Evolutionary conservation across 1,140 invertebrate species (phyloP).

Genomic region (Cotesia typhae): DNA sequence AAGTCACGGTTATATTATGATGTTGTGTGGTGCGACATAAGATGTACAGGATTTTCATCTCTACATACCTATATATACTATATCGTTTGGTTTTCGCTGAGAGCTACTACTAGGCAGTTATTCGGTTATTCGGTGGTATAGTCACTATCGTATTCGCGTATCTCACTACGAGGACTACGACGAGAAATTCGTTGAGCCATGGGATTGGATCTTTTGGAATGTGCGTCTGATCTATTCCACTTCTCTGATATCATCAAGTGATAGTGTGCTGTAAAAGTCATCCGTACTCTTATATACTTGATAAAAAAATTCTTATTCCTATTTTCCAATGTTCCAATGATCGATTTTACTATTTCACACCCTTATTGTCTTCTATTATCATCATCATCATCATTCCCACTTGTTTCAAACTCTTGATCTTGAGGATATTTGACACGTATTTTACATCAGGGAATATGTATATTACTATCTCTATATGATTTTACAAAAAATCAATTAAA

Average conservation of each 20-base stretch:
- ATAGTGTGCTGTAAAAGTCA: slow-evolving; percentile 18
- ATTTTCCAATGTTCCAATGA: no score
- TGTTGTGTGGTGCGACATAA: no score
- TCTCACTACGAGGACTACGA: slow-evolving; percentile 30
- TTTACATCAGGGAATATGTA: slow-evolving; percentile 18
- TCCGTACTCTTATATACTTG: no score
- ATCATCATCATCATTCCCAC: slow-evolving; percentile 5
- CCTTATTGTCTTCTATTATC: slow-evolving; percentile 10
- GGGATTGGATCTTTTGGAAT: slow-evolving; percentile 42
- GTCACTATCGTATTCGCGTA: slow-evolving; percentile 45
- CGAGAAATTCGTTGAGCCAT: slow-evolving; percentile 37
- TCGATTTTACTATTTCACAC: slow-evolving; percentile 26
- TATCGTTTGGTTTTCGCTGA: background rate
- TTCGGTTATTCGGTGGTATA: background rate
- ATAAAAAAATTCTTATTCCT: no score
- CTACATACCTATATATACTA: no score
- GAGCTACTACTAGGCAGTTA: background rate
- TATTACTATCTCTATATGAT: slow-evolving; percentile 40
- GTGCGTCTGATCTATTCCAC: slow-evolving; percentile 44
- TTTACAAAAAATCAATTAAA: slow-evolving; percentile 31
- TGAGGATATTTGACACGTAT: slow-evolving; percentile 32
- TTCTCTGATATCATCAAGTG: slow-evolving; percentile 24
- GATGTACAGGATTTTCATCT: no score
- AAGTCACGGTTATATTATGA: slow-evolving; percentile 20
- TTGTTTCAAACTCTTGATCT: background rate